Base-by-base conservation (phyloP, 2,888 invertebrate species). In the Merodon equestris region DNA sequence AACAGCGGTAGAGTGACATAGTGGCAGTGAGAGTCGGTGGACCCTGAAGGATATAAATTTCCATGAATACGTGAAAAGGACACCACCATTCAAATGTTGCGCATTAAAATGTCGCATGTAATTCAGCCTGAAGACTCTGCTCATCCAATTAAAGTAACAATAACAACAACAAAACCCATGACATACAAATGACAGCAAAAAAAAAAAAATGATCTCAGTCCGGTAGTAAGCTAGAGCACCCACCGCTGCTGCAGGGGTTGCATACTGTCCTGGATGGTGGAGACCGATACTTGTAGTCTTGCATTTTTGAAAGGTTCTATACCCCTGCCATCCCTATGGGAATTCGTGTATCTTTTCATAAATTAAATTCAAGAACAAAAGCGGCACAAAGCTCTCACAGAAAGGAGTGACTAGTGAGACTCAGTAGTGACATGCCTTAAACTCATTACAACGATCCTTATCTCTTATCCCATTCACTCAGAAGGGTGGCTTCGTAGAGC, bases 31-130 rank as follows among this genome's bases (percentile, higher is more conserved):
- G 57, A 77, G 74, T 79, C 68, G 74, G 73, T 74, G 67, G 79
- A 73, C 73, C 63, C 68, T 74, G 68, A 79, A 79, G 79, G 74
- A 60, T 74, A 64, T 74, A 73, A 67, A 73, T 77, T 77, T 73
- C 50, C 45, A 79, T 74, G 79, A 79, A 79, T 79, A 79, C 79
- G 64, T 74, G 63, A 74, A 79, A 79, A 79, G 79, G 79, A 79
- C 79, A 79, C 74, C 73, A 74, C 74, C 68, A 79, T 79, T 79
- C 74, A 79, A 79, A 79, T 79, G 68, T 74, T 74, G 74, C 79
- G 79, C 79, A 79, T 79, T 79, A 79, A 79, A 79, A 74, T 79
- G 79, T 79, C 79, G 79, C 79, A 79, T 74, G 79, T 79, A 74
- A 74, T 79, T 74, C 68, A 73, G 74, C 79, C 68, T 51, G 63